phyloP scores from a whole-genome alignment of 2,797 vertebrate genomes.

The Falco rusticolus region DNA sequence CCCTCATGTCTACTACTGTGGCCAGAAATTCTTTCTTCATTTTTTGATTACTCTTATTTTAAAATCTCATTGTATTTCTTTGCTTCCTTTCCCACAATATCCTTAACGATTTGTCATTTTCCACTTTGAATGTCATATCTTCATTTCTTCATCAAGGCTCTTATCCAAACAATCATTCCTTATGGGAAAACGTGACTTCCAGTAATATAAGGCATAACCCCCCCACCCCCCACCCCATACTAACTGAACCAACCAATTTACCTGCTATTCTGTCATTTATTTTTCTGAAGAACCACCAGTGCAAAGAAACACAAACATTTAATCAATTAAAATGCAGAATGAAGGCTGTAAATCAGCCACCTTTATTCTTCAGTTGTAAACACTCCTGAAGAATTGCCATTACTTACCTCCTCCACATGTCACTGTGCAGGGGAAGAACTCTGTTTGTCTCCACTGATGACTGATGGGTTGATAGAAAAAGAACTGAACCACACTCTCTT shows the following conservation, averaged over 20 bases:
- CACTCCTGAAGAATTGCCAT: not conserved
- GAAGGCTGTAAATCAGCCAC: not conserved
- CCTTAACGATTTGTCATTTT: not conserved
- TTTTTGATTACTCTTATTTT: not conserved
- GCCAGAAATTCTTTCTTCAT: not conserved
- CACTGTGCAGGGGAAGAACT: constrained; percentile 94
- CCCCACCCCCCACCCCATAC: not conserved
- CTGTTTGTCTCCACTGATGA: constrained; percentile 93
- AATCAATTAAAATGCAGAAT: not conserved
- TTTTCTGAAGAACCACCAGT: not conserved
- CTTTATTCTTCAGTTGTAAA: not conserved
- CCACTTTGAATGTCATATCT: not conserved
- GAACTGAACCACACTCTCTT: constrained; percentile 89
- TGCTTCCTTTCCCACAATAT: not conserved
- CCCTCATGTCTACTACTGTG: not conserved
- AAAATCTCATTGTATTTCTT: not conserved
- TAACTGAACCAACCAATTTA: not conserved
- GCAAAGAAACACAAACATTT: not conserved
- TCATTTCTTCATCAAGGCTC: not conserved
- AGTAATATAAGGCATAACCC: not conserved
- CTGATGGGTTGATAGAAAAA: constrained; percentile 94
- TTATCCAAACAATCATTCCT: not conserved
- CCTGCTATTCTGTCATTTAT: not conserved
- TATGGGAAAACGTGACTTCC: not conserved
- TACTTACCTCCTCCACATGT: constrained; percentile 92